Percentiles rank a stretch among this genome's conserved stretches.
These are phyloP conservation scores for Bubalus kerabau DNA, from an alignment of 2,113 vertebrate genomes.

Conservation along the genomic window DNA sequence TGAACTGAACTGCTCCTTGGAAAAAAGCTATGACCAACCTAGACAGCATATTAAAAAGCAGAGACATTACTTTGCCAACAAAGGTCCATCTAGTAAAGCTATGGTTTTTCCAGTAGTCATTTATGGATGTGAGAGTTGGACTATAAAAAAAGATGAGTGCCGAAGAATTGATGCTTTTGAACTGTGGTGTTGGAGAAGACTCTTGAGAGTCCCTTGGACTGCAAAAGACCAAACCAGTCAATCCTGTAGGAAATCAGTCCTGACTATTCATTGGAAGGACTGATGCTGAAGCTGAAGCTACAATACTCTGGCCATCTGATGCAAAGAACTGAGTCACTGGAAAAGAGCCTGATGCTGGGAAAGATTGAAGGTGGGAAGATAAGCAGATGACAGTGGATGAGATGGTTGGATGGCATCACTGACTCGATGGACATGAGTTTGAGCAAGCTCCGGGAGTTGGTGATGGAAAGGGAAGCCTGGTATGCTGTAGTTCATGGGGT, in stretches of 20 bases:
- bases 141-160: not conserved
- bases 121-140: not conserved
- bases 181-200: not conserved
- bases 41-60: not conserved
- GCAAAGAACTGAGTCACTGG: not conserved
- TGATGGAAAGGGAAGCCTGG: not conserved
- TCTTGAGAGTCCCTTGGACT: not conserved
- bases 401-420: not conserved
- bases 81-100: not conserved
- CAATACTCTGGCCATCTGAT: not conserved
- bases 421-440: not conserved
- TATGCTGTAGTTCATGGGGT: not conserved
- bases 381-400: not conserved
- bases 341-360: not conserved
- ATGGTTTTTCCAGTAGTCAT: not conserved
- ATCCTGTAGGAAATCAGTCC: not conserved
- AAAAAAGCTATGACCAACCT: not conserved
- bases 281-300: not conserved
- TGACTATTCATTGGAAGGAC: not conserved
- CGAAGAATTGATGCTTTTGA: not conserved
- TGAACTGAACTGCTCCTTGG: not conserved
- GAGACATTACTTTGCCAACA: not conserved
- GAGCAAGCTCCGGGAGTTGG: not conserved
- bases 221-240: not conserved
- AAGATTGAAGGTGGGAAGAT: not conserved